Percentiles rank a stretch among this genome's conserved stretches.
phyloP scores from a whole-genome alignment of 2,113 vertebrate genomes.

The Patagioenas fasciata region DNA sequence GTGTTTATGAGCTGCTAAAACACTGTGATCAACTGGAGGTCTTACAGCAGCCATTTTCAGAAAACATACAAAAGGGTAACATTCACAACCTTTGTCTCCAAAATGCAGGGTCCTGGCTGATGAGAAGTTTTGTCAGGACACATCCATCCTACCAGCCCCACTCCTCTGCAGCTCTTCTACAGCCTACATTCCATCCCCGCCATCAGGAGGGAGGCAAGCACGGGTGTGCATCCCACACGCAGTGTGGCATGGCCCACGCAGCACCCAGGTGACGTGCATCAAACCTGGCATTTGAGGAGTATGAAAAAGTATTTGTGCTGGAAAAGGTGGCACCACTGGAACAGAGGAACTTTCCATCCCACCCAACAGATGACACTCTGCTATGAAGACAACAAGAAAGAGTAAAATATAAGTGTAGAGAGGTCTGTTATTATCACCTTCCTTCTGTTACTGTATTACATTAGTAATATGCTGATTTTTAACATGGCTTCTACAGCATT shows the following conservation, averaged over 20 bases:
- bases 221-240: accelerated
- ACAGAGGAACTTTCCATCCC: not conserved
- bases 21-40: accelerated
- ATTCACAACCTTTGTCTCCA: not conserved
- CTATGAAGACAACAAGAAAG: not conserved
- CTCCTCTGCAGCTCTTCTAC: not conserved
- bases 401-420: not conserved
- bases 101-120: not conserved
- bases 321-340: not conserved
- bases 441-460: not conserved
- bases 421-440: not conserved
- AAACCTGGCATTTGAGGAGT: not conserved
- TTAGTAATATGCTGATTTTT: not conserved
- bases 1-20: not conserved
- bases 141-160: not conserved
- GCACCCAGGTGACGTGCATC: not conserved
- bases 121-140: not conserved
- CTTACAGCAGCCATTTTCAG: not conserved
- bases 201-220: not conserved
- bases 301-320: not conserved
- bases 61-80: not conserved
- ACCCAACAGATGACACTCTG: not conserved
- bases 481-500: not conserved
- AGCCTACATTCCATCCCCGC: accelerated
- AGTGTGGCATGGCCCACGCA: accelerated